Base-by-base conservation (phyloP, 2,797 vertebrate genomes). In the Coccyzus lansbergi region DNA sequence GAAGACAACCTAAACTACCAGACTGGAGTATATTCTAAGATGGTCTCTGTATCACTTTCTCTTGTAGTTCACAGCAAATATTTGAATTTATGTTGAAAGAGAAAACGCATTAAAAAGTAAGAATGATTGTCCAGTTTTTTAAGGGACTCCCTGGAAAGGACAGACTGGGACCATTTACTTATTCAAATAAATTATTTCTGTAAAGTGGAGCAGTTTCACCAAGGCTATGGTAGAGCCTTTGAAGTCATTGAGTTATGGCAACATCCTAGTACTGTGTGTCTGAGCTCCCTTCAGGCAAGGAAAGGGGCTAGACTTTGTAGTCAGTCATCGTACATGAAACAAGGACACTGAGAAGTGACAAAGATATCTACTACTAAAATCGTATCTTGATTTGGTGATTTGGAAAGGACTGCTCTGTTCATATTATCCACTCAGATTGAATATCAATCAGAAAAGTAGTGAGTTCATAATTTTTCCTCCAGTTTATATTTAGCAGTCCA, bases 401-500 rank as follows among this genome's bases (percentile, higher is more conserved):
- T 75, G 46, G 65, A 91, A 81, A 88, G 13, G 13, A 46, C 11
- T 31, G 26, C 58, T 71, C 56, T 82, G 28, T 74, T 86, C 1
- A 0, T 69, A 59, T 63, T 36, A 87, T 64, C 24, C 60, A 64
- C 4, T 5, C 0, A 0, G 77, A 88, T 46, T 83, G 48, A 86
- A 59, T 74, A 89, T 77, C 86, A 89, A 70, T 63, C 70, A 88
- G 86, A 85, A 92, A 88, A 60, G 10, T 51, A 68, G 29, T 80
- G 60, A 74, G 60, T 85, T 92, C 86, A 64, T 74, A 78, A 62
- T 83, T 87, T 88, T 86, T 65, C 59, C 34, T 91, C 18, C 11
- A 63, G n/a, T 62, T 83, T 93, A 84, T 93, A 92, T 94, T 94
- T 94, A 92, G 74, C 29, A 94, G 56, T 69, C 21, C 49, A 62